Evolutionary conservation across 2,797 vertebrate genomes (phyloP), one percentile per base, ranked within the genome.

Genomic region (Anabas testudineus): DNA sequence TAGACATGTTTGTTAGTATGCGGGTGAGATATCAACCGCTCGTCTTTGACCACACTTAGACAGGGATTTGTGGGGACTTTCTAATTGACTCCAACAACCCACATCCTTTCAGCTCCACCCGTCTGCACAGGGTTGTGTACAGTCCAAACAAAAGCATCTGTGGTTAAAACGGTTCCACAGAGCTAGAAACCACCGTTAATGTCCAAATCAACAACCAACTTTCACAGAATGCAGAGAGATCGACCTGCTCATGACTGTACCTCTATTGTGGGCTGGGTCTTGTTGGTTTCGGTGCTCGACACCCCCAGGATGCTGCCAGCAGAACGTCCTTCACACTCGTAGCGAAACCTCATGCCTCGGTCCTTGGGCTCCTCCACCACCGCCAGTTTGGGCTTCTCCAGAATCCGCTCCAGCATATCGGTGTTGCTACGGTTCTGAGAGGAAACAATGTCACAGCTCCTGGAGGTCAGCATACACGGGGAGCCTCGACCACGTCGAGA

Each of bases 281-380:
- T 97, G 90, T 84, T 96, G 73, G 91, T 88, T 3, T 97, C 96
- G 0, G 94, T 96, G 90, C 96, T 97, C 74, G 92, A 93, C 32
- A 94, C 91, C 0, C 97, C 97, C 13, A 97, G 91, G 88, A 99
- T 99, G 92, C 97, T 99, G 21, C 97, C 97, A 0, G 96, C 97
- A 0, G 97, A 97, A 26, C 97, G 93, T 0, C 97, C 97, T 83
- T 97, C 97, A 1, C 97, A 99, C 86, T 98, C 95, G 2, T 99
- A 99, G 47, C 97, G 96, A 81, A 99, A 99, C n/a, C 97, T 91
- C 97, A 98, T 98, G 24, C 97, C 96, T 5, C 97, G 89, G 86
- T 98, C 96, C 78, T 97, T 98, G 48, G 97, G 97, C 90, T 99
- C 95, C 90, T 98, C 97, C 0, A 90, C 90, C 75, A 99, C 95